Base-by-base conservation (phyloP, 2,888 invertebrate species). In the Endotricha flammealis region DNA sequence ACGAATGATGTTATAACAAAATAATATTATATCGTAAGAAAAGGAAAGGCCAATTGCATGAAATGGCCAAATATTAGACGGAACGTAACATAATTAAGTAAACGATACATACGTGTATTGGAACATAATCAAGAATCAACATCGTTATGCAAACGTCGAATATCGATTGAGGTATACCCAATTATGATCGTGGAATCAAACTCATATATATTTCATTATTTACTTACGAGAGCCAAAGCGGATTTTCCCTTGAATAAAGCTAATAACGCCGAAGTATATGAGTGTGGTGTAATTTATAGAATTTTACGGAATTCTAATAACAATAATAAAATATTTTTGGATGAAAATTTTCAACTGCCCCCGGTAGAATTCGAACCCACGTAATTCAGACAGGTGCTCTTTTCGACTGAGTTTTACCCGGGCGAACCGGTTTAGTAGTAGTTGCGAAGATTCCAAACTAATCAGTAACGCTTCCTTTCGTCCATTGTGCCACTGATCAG, bases 181-280 rank as follows among this genome's bases (percentile, higher is more conserved):
- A 55, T 57, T 53, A 63, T 56, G 41, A 50, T 41, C 31, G 36
- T 50, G 40, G 50, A 57, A 65, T 61, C 52, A 53, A 55, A 57
- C 59, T 70, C 58, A 60, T 73, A 65, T 71, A 65, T 68, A 68
- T 72, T 72, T 64, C 57, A 69, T 58, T 75, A 69, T 76, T 77
- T 67, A 61, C 62, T 64, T 53, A 52, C 52, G 51, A 52, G 56
- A 43, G 46, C 59, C 58, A 64, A 68, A 73, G 65, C 65, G 63
- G 73, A 72, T 75, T 66, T 34, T 65, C 53, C 57, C 64, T 66
- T 66, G 62, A 70, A 75, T 71, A 71, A 68, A 68, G 64, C 61
- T 69, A 70, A 73, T 75, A 68, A 70, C 63, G 47, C 54, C 48
- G 46, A 66, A 65, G 60, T 63, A 68, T 57, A 29, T 36, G n/a